Evolutionary conservation across 2,888 invertebrate species (phyloP), one percentile per base, ranked within the genome.

Genomic region (Hirtodrosophila alboralis): DNA sequence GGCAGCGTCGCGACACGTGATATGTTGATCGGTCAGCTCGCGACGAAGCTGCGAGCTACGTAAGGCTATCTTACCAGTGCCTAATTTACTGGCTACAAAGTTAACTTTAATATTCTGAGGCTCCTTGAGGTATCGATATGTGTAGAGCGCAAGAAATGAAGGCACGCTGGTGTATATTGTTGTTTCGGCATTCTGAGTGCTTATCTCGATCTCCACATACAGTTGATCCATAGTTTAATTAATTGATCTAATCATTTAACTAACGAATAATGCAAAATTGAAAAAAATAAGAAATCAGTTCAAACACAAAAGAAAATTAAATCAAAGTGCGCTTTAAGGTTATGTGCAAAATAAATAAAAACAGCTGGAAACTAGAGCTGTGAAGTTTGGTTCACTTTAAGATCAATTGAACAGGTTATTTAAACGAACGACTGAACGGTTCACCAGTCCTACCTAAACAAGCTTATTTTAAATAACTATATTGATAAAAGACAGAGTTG

Each of bases 81-180:
- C 54, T 18, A 79, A 83, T 63, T 71, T 77, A 6, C 74, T 84
- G 34, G 83, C 68, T 37, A 89, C 73, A 84, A 88, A 70, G 93
- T 91, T 71, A 92, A 91, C 60, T 89, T 91, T 61, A 92, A 89
- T 65, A 76, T 89, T 64, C 92, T 86, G 36, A 21, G 90, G 81
- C 38, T 92, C 91, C 30, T 90, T 87, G 75, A 93, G 93, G 84
- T 93, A 93, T 81, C 92, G 93, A 75, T 93, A 92, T 36, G 93
- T 91, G 80, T 93, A 93, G 26, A 94, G 91, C 14, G 93, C 92
- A 48, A 95, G 89, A 49, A 94, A 91, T 1, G 94, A 94, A 88
- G 94, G 94, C 60, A 95, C 89, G 1, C 94, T 91, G 34, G 91
- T 92, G 30, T 85, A 87, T 31, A 90, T 86, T 49, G 85, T 87